phyloP scores from a whole-genome alignment of 2,888 invertebrate genomes.

The Scaptodrosophila latifasciaeformis region DNA sequence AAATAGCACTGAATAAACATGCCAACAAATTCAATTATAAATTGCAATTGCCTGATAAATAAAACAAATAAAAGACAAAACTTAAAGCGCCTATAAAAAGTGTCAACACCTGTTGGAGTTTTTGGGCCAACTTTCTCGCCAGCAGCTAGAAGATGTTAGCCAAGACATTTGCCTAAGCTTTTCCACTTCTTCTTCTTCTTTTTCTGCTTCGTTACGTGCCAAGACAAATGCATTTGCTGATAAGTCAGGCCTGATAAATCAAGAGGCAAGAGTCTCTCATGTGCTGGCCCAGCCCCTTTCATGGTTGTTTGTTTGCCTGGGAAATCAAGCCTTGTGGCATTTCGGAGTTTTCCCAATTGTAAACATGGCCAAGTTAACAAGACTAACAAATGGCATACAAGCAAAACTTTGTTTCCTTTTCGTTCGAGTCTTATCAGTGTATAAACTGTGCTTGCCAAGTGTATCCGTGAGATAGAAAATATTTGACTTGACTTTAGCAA shows the following conservation, averaged over 20 bases:
- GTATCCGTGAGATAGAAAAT: slow-evolving; percentile 38
- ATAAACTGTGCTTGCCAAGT: slow-evolving; percentile 27
- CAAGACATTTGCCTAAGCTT: background rate
- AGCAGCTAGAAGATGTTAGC: background rate
- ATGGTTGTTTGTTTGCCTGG: background rate
- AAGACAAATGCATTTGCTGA: slow-evolving; percentile 32
- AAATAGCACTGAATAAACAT: slow-evolving; percentile 24
- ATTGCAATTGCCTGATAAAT: background rate
- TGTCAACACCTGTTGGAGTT: slow-evolving; percentile 29
- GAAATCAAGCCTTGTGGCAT: slow-evolving; percentile 22
- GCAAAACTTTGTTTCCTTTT: slow-evolving; percentile 42
- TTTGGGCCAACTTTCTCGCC: slow-evolving; percentile 22
- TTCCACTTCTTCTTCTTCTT: background rate
- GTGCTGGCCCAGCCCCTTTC: background rate
- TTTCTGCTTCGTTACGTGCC: slow-evolving; percentile 16
- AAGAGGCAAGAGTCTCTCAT: background rate
- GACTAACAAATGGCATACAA: slow-evolving; percentile 16
- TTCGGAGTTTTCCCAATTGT: slow-evolving; percentile 34
- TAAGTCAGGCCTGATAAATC: slow-evolving; percentile 41
- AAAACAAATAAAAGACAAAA: background rate
- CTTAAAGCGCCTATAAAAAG: background rate
- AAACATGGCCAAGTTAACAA: slow-evolving; percentile 32
- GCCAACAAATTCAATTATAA: slow-evolving; percentile 33
- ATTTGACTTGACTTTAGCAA: too few relatives aligned
- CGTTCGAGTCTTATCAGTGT: slow-evolving; percentile 46